phyloP scores from a whole-genome alignment of 2,797 vertebrate genomes.

The Enteromius fasciolatus region DNA sequence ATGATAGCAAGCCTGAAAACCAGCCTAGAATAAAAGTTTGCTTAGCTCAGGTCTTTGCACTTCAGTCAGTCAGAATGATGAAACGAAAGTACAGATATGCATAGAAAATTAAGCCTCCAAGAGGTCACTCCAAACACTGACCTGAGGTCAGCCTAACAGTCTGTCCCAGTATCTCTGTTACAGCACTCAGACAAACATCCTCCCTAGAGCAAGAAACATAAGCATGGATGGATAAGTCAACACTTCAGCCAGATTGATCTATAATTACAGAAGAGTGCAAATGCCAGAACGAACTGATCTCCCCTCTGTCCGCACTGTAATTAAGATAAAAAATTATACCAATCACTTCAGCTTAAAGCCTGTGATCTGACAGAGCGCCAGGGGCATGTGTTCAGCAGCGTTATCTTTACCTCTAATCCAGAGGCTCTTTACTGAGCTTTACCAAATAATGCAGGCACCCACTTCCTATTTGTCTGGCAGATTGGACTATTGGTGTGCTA shows the following conservation, averaged over 20 bases:
- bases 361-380: constrained; percentile 74
- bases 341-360: constrained; percentile 74
- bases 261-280: constrained; percentile 74
- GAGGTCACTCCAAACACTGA: constrained; percentile 22
- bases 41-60: neutral
- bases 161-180: constrained; percentile 34
- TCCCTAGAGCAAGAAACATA: constrained; percentile 55
- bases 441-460: constrained; percentile 65
- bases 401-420: constrained; percentile 66
- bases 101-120: neutral
- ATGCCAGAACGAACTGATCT: constrained; percentile 68
- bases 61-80: neutral
- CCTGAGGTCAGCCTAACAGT: constrained; percentile 36
- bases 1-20: constrained; percentile 71
- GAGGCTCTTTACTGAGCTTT: constrained; percentile 63
- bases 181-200: constrained; percentile 49
- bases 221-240: constrained; percentile 56
- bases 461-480: constrained; percentile 71
- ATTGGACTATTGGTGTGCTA: constrained; percentile 72
- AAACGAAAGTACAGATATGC: neutral
- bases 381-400: constrained; percentile 69
- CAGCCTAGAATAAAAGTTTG: constrained; percentile 23
- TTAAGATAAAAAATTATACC: constrained; percentile 81
- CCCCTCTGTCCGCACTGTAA: constrained; percentile 78
- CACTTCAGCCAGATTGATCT: constrained; percentile 70